phyloP scores from a whole-genome alignment of 1,140 invertebrate species.

The Panagrolaimus sp. region DNA sequence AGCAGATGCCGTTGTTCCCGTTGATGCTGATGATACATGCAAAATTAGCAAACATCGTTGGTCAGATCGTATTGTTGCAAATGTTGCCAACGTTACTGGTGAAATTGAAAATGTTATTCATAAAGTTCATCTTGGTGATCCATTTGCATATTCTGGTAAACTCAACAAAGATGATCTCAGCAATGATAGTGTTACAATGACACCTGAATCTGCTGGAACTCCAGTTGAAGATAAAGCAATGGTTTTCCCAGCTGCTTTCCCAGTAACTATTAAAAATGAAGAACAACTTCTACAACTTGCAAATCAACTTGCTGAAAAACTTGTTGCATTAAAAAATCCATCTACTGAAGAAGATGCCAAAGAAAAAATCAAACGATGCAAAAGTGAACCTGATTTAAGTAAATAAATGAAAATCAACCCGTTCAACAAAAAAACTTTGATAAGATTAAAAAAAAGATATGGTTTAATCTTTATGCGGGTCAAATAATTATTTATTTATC shows the following conservation, averaged over 20 bases:
- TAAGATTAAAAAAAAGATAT: too few relatives aligned
- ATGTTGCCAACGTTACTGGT: constrained; percentile 34
- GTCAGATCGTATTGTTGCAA: constrained; percentile 36
- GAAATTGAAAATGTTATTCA: constrained; percentile 48
- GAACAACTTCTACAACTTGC: constrained; percentile 22
- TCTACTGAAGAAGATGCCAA: not conserved
- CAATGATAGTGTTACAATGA: constrained; percentile 20
- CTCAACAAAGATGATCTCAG: constrained; percentile 25
- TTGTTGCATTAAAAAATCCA: not conserved
- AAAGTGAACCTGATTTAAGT: not conserved
- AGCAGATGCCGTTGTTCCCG: constrained; percentile 37
- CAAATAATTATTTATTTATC: too few relatives aligned
- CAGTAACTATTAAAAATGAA: constrained; percentile 25
- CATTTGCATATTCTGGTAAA: constrained; percentile 33
- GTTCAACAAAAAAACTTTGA: too few relatives aligned
- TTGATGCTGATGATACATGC: constrained; percentile 35
- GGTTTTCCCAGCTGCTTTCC: constrained; percentile 4
- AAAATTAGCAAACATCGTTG: constrained; percentile 41
- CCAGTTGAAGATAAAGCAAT: constrained; percentile 13
- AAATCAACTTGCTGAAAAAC: constrained; percentile 24
- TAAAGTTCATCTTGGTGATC: constrained; percentile 43
- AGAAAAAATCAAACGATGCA: not conserved
- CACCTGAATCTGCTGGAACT: constrained; percentile 19
- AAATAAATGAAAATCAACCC: not conserved
- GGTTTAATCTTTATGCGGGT: too few relatives aligned